Percentiles rank a stretch among this genome's conserved stretches.
Conservation (phyloP, 2,888 invertebrate species). For the Eulithis prunata region DNA sequence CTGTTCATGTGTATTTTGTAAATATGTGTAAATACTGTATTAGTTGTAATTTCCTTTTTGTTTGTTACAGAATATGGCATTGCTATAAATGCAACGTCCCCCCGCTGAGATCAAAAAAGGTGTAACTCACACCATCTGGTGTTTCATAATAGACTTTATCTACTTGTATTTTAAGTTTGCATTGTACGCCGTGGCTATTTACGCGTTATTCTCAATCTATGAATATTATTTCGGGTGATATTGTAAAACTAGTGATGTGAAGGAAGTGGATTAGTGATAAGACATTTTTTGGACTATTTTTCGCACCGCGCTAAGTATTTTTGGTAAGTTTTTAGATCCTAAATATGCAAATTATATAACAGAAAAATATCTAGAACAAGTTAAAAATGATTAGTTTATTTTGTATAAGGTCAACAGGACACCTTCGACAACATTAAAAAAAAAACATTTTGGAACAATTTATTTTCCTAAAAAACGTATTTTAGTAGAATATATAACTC, state of each 20-base stretch:
- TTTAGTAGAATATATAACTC: too few relatives aligned
- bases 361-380: too few relatives aligned
- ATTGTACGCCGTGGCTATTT: constrained; percentile 69
- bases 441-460: too few relatives aligned
- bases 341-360: too few relatives aligned
- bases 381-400: too few relatives aligned
- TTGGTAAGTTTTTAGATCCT: constrained; percentile 25
- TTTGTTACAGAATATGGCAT: constrained; percentile 50
- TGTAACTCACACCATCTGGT: constrained; percentile 49
- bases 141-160: constrained; percentile 67
- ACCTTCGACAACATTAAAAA: too few relatives aligned
- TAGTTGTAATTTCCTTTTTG: too few relatives aligned
- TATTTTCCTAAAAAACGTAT: too few relatives aligned
- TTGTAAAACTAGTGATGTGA: constrained; percentile 62
- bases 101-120: constrained; percentile 46
- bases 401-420: too few relatives aligned
- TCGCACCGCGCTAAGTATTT: background rate
- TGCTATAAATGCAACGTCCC: constrained; percentile 58
- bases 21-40: too few relatives aligned
- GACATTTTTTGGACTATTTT: constrained; percentile 17
- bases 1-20: too few relatives aligned
- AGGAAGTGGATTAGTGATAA: constrained; percentile 30
- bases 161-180: constrained; percentile 73
- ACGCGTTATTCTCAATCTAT: constrained; percentile 71
- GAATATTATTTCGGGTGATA: constrained; percentile 71